Conservation (phyloP, 1,140 invertebrate genomes). For the Scaptodrosophila lebanonensis region DNA sequence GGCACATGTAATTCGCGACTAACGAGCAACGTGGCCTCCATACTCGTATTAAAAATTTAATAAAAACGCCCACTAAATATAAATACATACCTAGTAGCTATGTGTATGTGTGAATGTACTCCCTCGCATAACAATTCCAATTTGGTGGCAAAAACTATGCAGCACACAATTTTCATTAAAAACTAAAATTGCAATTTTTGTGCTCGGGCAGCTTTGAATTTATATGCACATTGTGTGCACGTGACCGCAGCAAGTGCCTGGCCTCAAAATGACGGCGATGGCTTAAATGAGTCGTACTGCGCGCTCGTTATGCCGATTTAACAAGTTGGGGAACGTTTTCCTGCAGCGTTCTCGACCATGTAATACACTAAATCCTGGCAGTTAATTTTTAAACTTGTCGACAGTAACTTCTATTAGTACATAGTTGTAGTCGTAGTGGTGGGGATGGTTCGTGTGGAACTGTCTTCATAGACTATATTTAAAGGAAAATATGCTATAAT, state of each 20-base stretch:
- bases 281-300: slow-evolving; percentile 51
- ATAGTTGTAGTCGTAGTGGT: too few species aligned
- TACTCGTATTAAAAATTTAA: slow-evolving; percentile 52
- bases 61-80: slow-evolving; percentile 54
- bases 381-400: too few species aligned
- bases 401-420: too few species aligned
- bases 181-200: slow-evolving; percentile 59
- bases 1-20: too few species aligned
- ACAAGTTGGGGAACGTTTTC: too few species aligned
- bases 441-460: too few species aligned
- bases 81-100: slow-evolving; percentile 23
- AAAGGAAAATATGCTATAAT: too few species aligned
- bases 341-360: neutral
- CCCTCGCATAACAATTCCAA: slow-evolving; percentile 13
- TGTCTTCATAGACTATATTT: too few species aligned
- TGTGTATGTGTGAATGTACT: too few species aligned
- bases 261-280: slow-evolving; percentile 57
- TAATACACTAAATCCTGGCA: too few species aligned
- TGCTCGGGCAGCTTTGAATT: slow-evolving; percentile 23
- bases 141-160: slow-evolving; percentile 1
- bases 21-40: too few species aligned
- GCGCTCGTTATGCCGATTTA: neutral
- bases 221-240: slow-evolving; percentile 55
- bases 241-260: slow-evolving; percentile 46
- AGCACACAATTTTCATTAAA: slow-evolving; percentile 49